Percentiles rank a stretch among this genome's conserved stretches.
phyloP scores from a whole-genome alignment of 1,140 invertebrate genomes.

The Lepidotrigona ventralis region DNA sequence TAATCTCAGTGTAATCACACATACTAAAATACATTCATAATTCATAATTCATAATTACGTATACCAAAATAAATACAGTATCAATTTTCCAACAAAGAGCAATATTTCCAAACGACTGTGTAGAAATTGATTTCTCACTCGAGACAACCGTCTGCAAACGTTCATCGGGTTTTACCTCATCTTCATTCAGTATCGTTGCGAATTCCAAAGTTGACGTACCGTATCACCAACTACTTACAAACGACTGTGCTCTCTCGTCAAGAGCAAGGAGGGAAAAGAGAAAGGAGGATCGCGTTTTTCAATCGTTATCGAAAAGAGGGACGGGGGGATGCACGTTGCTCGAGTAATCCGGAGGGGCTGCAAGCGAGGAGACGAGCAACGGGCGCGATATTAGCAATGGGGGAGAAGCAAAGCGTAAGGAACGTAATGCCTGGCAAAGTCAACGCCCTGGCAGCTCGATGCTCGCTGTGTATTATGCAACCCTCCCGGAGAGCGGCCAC shows the following conservation, averaged over 20 bases:
- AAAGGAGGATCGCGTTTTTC: not conserved
- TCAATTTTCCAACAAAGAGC: no score
- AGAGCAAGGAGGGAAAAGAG: not conserved
- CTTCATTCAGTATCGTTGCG: no score
- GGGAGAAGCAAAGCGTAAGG: constrained; percentile 58
- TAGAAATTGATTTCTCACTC: no score
- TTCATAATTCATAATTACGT: no score
- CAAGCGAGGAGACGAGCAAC: constrained; percentile 20
- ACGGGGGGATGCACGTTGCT: not conserved
- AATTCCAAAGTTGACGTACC: no score
- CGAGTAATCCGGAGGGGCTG: constrained; percentile 18
- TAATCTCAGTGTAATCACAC: not conserved
- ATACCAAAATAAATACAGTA: no score
- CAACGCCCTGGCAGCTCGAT: constrained; percentile 75
- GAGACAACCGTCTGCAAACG: no score
- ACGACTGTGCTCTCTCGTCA: not conserved
- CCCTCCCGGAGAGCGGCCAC: constrained; percentile 69
- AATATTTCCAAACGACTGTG: no score
- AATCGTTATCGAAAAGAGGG: constrained; percentile 10
- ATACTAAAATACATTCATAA: no score
- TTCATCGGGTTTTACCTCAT: no score
- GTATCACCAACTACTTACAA: not conserved
- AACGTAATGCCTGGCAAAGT: constrained; percentile 70
- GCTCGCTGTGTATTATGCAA: constrained; percentile 77
- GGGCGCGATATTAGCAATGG: constrained; percentile 38